Conservation (phyloP, 2,113 vertebrate genomes). For the Festucalex cinctus region DNA sequence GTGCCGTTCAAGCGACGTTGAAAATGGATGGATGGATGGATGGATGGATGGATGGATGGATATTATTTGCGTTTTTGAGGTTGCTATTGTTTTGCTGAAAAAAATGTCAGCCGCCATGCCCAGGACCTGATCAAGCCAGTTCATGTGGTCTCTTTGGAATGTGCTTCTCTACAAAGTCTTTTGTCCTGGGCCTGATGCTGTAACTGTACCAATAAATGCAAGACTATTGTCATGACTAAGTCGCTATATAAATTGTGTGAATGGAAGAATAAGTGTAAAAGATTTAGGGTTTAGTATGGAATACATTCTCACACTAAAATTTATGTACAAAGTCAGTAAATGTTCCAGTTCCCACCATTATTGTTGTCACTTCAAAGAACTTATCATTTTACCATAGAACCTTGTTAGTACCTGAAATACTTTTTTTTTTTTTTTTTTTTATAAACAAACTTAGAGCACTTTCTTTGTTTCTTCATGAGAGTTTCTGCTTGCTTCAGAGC, state of each 20-base stretch:
- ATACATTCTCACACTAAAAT: background rate
- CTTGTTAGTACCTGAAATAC: too few species aligned
- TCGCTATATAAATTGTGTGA: background rate
- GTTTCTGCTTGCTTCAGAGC: too few species aligned
- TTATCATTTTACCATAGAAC: too few species aligned
- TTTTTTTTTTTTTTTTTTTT: too few species aligned
- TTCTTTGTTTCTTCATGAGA: too few species aligned
- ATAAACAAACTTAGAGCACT: too few species aligned
- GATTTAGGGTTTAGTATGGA: background rate
- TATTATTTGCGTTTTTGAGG: background rate
- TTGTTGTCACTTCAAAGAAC: too few species aligned
- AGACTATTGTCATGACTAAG: constrained; percentile 33
- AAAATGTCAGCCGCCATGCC: background rate
- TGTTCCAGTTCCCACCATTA: too few species aligned
- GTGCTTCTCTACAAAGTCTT: constrained; percentile 6
- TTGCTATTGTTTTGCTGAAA: constrained; percentile 7
- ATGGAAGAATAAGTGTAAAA: background rate
- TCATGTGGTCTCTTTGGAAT: constrained; percentile 19
- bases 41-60: too few species aligned
- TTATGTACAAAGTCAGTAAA: too few species aligned
- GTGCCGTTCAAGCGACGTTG: too few species aligned
- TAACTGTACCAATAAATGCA: constrained; percentile 19
- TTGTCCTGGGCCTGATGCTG: constrained; percentile 1
- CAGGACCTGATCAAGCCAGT: constrained; percentile 20
- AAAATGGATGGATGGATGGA: too few species aligned